Evolutionary conservation across 2,888 invertebrate genomes (phyloP), one percentile per base, ranked within the genome.

Genomic region (Steinernema hermaphroditum): DNA sequence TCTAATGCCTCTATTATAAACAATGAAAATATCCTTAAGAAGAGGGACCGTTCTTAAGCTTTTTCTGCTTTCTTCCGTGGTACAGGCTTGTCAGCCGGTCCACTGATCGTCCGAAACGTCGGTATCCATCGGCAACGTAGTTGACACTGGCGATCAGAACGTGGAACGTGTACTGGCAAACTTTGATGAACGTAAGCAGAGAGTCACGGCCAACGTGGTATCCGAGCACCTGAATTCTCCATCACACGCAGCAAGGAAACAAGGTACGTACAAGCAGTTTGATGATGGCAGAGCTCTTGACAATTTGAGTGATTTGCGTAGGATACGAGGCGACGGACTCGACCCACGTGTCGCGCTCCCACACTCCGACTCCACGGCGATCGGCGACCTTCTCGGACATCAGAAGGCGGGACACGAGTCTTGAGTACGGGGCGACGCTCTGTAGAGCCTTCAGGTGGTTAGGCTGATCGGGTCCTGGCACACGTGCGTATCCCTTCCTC

Each of bases 341-440:
- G 22, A 85, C 84, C 83, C 82, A 84, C 1, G 84, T 80, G 69
- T 81, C 80, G 8, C 85, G 74, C 73, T 86, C 83, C 86, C 86
- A 86, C n/a, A 86, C 80, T 9, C 86, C 86, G 32, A 87, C 80
- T 22, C 86, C 86, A n/a, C 86, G 78, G 16, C 82, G 78, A 68
- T 86, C 85, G 6, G 86, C 86, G 29, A 86, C 77, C 73, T 85
- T 83, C 76, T 86, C 86, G 71, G 81, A 80, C 76, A 85, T 83
- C 37, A 86, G 75, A 43, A 86, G 80, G 19, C 81, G 72, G 29
- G 81, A 81, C 50, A 87, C 75, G 29, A 86, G 81, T 44, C 85
- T 77, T 0, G 86, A 85, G 78, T 86, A 86, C 32, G 83, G 81
- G 14, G 86, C 78, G 27, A 81, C 77, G 2, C 77, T 71, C 68